Base-by-base conservation (phyloP, 2,888 invertebrate species). In the Drosophila helvetica region DNA sequence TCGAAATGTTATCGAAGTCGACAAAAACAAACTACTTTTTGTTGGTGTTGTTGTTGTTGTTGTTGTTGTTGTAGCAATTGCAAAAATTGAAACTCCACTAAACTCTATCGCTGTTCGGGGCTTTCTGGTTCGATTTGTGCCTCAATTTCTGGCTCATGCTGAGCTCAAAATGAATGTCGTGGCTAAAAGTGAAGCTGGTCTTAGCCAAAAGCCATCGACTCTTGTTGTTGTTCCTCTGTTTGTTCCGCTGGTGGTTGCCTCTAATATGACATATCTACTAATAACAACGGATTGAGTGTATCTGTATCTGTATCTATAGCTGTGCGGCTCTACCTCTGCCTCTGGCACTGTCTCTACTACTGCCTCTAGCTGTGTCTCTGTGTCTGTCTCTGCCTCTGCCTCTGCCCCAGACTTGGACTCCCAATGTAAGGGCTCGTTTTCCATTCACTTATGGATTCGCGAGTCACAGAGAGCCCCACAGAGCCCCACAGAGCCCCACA, bases 121-220 rank as follows among this genome's bases (percentile, higher is more conserved):
- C 47, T 30, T 48, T 56, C 19, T 22, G 47, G 18, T 27, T 53
- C 17, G 17, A 54, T 18, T 54, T 62, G 10, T 60, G 63, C 18
- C 68, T 55, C 55, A 50, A 66, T 67, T 56, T 50, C 43, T 60
- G 56, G 55, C 84, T 79, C 84, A 77, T 78, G 84, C 66, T 70
- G 85, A 56, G 88, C 52, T 63, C 46, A 68, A 83, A 87, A 84
- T 80, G 81, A 84, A 86, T 82, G 80, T 88, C 88, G 84, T 86
- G 88, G 75, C 75, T 60, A 61, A 78, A 80, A 80, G 76, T 77
- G 63, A 79, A 82, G 80, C 65, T 73, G 61, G 60, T 66, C 63
- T 59, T 63, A 5, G 38, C 38, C 38, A 38, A 38, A 38, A 38
- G 38, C n/a, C 38, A n/a, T 15, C 2, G 65, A 48, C 66, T 50